Evolutionary conservation across 2,888 invertebrate genomes (phyloP).

Genomic region (Digitonthophagus gazella): DNA sequence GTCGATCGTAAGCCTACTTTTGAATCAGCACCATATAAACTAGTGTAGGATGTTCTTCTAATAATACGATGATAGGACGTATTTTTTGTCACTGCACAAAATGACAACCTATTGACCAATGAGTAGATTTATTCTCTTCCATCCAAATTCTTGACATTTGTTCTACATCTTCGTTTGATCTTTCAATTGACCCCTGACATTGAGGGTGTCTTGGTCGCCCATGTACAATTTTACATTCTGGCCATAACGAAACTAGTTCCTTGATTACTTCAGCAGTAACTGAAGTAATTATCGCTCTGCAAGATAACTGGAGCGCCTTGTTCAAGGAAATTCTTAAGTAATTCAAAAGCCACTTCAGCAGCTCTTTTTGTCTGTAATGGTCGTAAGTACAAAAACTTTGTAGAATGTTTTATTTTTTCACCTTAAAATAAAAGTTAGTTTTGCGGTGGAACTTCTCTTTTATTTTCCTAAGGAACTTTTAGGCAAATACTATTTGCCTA

Average conservation of each 20-base stretch:
- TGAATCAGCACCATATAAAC: too few relatives aligned
- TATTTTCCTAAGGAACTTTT: too few relatives aligned
- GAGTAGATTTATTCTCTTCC: too few relatives aligned
- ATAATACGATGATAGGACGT: too few relatives aligned
- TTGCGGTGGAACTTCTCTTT: too few relatives aligned
- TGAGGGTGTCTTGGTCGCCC: slow-evolving; percentile 37
- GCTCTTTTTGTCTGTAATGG: slow-evolving; percentile 39
- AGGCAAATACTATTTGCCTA: too few relatives aligned
- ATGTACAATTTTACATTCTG: slow-evolving; percentile 35
- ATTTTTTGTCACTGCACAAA: too few relatives aligned
- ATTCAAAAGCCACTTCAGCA: slow-evolving; percentile 38
- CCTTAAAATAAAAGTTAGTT: too few relatives aligned
- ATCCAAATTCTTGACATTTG: too few relatives aligned
- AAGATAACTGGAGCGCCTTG: slow-evolving; percentile 32
- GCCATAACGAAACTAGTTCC: slow-evolving; percentile 34
- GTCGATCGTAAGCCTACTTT: too few relatives aligned
- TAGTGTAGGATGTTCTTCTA: too few relatives aligned
- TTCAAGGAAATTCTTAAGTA: slow-evolving; percentile 30
- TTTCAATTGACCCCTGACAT: slow-evolving; percentile 32
- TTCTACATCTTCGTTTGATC: slow-evolving; percentile 40
- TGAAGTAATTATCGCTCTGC: slow-evolving; percentile 36
- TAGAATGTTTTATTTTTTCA: background rate
- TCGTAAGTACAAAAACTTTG: slow-evolving; percentile 19
- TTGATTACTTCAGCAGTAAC: slow-evolving; percentile 35
- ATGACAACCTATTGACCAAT: too few relatives aligned